phyloP scores from a whole-genome alignment of 2,888 invertebrate genomes.

The Helicoverpa assulta region DNA sequence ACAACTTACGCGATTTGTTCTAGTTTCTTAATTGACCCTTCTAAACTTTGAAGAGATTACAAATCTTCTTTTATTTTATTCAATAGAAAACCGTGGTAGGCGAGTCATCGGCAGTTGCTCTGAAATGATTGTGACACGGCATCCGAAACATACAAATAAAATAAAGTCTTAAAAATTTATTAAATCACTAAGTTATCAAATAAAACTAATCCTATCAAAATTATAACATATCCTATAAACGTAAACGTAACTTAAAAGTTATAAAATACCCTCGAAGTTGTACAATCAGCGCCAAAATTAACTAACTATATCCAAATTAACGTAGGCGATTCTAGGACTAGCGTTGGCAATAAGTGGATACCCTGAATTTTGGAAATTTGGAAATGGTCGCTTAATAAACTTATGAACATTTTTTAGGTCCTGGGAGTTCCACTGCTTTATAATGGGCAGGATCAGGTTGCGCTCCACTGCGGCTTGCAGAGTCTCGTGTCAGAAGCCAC shows the following conservation, averaged over 20 bases:
- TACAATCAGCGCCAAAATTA: background rate
- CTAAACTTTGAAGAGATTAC: constrained; percentile 10
- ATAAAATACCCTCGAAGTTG: constrained; percentile 2
- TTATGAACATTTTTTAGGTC: constrained; percentile 16
- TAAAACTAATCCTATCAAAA: constrained; percentile 18
- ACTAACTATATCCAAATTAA: no score
- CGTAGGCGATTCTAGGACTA: no score
- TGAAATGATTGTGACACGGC: no score
- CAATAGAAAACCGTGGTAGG: no score
- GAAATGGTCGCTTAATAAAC: background rate
- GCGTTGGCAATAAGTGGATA: no score
- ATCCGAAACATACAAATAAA: background rate
- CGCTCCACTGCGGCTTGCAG: constrained; percentile 69
- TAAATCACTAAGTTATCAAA: constrained; percentile 8
- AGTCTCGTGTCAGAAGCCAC: constrained; percentile 64
- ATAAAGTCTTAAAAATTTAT: background rate
- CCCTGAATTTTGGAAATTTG: no score
- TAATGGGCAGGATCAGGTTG: constrained; percentile 73
- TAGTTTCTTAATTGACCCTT: constrained; percentile 36
- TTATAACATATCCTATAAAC: constrained; percentile 5
- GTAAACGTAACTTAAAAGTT: constrained; percentile 16
- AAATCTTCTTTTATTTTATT: background rate
- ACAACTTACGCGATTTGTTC: constrained; percentile 24
- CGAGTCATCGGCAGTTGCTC: no score
- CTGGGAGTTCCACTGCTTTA: constrained; percentile 11